Conservation (phyloP, 2,888 invertebrate genomes). For the Ectropis crepuscularia region DNA sequence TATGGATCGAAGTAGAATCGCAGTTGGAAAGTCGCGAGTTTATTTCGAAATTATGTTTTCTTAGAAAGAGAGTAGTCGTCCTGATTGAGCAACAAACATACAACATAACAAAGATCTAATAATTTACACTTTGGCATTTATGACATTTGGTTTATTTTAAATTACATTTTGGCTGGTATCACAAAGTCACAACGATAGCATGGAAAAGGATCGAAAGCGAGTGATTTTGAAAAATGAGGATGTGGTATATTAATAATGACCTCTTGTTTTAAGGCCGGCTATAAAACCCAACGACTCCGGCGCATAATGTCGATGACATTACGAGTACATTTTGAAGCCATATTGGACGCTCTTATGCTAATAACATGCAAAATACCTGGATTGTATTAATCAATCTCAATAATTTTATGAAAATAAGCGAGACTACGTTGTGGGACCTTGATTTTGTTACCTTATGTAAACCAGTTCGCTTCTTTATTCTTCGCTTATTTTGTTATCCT, state of each 20-base stretch:
- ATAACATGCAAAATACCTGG: slow-evolving; percentile 19
- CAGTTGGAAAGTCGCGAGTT: no score
- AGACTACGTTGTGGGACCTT: slow-evolving; percentile 2
- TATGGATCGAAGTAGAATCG: no score
- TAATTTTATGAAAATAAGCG: slow-evolving; percentile 14
- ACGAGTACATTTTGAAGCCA: slow-evolving; percentile 10
- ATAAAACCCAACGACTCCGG: slow-evolving; percentile 19
- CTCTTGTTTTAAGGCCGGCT: slow-evolving; percentile 22
- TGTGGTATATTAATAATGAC: slow-evolving; percentile 16
- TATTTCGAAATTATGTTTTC: no score
- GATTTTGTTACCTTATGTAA: background rate
- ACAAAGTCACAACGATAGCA: no score
- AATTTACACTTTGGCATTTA: no score
- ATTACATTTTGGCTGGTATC: no score
- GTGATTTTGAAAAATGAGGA: no score
- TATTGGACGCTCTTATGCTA: slow-evolving; percentile 10
- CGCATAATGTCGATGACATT: slow-evolving; percentile 24
- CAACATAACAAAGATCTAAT: no score
- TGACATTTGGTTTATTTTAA: no score
- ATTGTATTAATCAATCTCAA: slow-evolving; percentile 7
- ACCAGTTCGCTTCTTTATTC: background rate
- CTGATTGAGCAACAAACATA: no score
- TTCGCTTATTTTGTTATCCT: background rate
- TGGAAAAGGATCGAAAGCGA: no score
- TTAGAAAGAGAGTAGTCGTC: no score